phyloP scores from a whole-genome alignment of 2,888 invertebrate species.

The Augochlorella aurata region DNA sequence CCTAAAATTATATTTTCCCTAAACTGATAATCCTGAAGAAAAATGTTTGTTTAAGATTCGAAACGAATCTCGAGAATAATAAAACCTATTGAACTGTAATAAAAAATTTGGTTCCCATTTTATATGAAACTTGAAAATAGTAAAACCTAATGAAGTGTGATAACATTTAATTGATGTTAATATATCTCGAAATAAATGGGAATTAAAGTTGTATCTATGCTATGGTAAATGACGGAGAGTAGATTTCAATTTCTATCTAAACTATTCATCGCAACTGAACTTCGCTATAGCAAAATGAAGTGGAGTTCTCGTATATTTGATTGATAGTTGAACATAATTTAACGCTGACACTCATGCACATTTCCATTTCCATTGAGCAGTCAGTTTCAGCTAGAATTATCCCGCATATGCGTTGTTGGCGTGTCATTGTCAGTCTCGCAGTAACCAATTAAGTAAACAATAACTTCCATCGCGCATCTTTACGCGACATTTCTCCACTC shows the following conservation, averaged over 20 bases:
- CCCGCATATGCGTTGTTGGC: neutral
- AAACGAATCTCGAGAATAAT: neutral
- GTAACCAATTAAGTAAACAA: neutral
- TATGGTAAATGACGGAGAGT: neutral
- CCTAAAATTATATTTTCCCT: no score
- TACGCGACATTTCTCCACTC: no score
- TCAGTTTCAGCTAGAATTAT: neutral
- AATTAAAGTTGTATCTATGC: neutral
- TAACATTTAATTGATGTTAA: no score
- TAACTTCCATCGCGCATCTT: no score
- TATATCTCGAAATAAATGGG: neutral
- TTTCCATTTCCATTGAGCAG: neutral
- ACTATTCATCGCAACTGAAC: neutral
- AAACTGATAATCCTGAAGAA: neutral
- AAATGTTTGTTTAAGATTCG: neutral
- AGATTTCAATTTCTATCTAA: neutral
- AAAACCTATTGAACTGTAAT: neutral
- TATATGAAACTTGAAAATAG: no score
- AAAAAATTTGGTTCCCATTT: no score
- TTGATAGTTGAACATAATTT: constrained; percentile 4
- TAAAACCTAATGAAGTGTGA: no score
- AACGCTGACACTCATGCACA: neutral
- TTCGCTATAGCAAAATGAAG: neutral
- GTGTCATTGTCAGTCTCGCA: neutral
- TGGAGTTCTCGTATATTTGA: neutral